These are phyloP conservation scores for Pungitius pungitius DNA, from an alignment of 2,113 vertebrate genomes.

Conservation along the genomic window DNA sequence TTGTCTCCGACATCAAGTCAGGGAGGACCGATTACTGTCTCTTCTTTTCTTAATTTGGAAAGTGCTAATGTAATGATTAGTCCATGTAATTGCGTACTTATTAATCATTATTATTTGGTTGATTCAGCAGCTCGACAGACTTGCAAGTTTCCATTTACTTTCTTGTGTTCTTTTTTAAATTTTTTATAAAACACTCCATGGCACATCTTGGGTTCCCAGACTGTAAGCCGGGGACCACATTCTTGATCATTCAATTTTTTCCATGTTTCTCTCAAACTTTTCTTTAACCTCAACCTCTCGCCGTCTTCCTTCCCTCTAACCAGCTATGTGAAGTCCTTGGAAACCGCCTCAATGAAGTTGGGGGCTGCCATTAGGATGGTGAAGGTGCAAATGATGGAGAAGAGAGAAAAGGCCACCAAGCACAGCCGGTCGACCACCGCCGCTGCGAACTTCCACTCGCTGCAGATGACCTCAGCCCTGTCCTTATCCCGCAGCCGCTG, in stretches of 20 bases:
- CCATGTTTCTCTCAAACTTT: constrained; percentile 2
- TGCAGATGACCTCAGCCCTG: constrained; percentile 87
- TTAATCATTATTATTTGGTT: background rate
- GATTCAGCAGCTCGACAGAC: constrained; percentile 13
- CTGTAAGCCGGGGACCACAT: constrained; percentile 11
- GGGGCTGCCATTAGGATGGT: constrained; percentile 97
- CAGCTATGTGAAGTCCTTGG: constrained; percentile 89
- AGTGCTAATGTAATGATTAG: constrained; percentile 1
- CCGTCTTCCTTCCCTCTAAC: background rate
- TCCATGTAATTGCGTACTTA: constrained; percentile 1
- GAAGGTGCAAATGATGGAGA: constrained; percentile 96
- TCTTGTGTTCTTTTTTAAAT: constrained; percentile 6
- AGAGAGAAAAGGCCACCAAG: constrained; percentile 95
- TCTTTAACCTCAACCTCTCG: constrained; percentile 1
- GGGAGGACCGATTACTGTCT: background rate
- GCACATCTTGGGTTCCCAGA: background rate
- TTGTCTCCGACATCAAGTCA: background rate
- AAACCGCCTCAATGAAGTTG: constrained; percentile 96
- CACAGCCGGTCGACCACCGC: constrained; percentile 96
- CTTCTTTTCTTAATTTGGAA: background rate
- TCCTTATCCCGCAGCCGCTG: constrained; percentile 92
- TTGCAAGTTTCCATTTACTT: background rate
- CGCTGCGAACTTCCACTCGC: constrained; percentile 97
- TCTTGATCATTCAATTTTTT: background rate
- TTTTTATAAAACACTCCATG: constrained; percentile 5